These are phyloP conservation scores for Rhinolophus ferrumequinum DNA, from an alignment of 2,113 vertebrate genomes.

Conservation along the genomic window DNA sequence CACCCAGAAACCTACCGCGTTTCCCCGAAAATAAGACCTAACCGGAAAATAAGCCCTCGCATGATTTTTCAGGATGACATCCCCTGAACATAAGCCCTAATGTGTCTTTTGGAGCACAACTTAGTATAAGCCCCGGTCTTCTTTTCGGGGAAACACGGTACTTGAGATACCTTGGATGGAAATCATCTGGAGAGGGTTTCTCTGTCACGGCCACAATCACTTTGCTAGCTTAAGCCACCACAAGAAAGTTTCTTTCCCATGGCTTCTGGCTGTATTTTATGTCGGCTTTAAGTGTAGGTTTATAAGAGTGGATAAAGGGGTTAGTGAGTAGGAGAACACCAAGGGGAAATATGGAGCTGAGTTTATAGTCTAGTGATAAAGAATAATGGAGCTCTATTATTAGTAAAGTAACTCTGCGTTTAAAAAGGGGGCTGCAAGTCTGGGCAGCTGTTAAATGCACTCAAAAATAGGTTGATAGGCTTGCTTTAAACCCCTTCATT, in stretches of 20 bases:
- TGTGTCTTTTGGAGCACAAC: too few species aligned
- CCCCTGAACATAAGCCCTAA: too few species aligned
- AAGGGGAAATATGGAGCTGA: neutral
- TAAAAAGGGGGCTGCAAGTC: neutral
- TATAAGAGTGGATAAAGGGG: constrained; percentile 33
- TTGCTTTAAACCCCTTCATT: constrained; percentile 32
- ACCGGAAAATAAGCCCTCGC: too few species aligned
- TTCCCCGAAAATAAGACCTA: too few species aligned
- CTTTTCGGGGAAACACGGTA: too few species aligned
- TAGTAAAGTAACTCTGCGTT: constrained; percentile 40
- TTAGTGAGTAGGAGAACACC: neutral
- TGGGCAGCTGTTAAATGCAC: constrained; percentile 33
- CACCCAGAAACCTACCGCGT: neutral
- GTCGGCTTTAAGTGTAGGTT: constrained; percentile 1
- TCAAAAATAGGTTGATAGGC: constrained; percentile 34
- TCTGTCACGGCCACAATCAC: neutral
- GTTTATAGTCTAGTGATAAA: neutral
- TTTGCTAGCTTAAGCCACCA: neutral
- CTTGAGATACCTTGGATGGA: neutral
- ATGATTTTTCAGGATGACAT: too few species aligned
- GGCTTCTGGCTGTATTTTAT: neutral
- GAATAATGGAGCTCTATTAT: constrained; percentile 18
- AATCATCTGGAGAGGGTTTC: neutral
- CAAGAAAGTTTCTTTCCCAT: constrained; percentile 1
- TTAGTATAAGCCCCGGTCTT: too few species aligned